Evolutionary conservation across 2,113 vertebrate species (phyloP).

Genomic region (Nymphicus hollandicus): DNA sequence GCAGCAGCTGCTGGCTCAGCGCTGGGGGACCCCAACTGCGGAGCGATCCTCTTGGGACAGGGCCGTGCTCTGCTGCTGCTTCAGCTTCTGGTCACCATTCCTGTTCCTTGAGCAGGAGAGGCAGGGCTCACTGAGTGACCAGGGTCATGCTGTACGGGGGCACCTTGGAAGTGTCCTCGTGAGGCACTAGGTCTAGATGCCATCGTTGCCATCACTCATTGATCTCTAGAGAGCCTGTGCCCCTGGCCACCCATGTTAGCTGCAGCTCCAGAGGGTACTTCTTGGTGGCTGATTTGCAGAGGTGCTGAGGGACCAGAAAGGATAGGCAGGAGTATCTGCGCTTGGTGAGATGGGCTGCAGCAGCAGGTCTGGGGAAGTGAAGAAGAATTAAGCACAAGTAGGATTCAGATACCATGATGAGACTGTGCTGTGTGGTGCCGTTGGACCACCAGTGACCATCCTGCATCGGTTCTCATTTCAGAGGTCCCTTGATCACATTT

Average conservation of each 20-base stretch:
- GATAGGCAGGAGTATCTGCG: background rate
- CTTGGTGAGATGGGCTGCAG: background rate
- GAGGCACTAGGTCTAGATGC: background rate
- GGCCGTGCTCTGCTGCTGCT: background rate
- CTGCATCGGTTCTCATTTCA: background rate
- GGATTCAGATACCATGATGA: background rate
- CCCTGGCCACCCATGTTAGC: background rate
- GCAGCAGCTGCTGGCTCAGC: background rate
- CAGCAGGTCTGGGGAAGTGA: background rate
- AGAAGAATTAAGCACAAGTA: background rate
- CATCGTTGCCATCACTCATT: background rate
- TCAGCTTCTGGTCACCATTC: background rate
- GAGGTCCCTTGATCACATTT: background rate
- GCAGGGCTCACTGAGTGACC: background rate
- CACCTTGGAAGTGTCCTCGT: background rate
- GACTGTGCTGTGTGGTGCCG: background rate
- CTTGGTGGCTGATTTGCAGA: background rate
- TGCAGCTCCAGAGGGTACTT: background rate
- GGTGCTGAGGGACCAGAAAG: background rate
- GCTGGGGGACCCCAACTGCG: background rate
- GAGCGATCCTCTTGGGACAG: background rate
- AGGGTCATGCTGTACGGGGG: fast-evolving
- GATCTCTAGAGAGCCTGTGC: background rate
- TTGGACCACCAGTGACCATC: background rate
- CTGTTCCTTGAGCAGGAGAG: background rate